A percentile compares a stretch with the other conserved stretches of the same genome.
Conservation (phyloP, 2,113 vertebrate genomes). For the Xiphophorus hellerii region DNA sequence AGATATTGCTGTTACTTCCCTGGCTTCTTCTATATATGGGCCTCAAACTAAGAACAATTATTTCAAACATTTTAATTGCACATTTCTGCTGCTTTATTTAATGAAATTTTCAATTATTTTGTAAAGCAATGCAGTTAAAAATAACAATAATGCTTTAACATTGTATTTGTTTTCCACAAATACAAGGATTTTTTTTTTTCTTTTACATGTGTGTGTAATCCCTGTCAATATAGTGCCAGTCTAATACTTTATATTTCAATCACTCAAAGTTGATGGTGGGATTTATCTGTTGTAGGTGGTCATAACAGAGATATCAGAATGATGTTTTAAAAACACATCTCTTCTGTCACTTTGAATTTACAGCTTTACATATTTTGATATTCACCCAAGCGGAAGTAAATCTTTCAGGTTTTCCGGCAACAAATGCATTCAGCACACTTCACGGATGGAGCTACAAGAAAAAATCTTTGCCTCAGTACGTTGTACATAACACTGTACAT, state of each 20-base stretch:
- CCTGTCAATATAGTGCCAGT: too few species aligned
- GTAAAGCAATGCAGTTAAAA: neutral
- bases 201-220: too few species aligned
- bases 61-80: neutral
- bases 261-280: too few species aligned
- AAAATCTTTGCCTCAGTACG: conserved; percentile 6
- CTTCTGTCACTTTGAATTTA: neutral
- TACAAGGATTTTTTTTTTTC: too few species aligned
- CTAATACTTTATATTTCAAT: too few species aligned
- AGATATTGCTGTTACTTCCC: neutral
- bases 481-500: conserved; percentile 37
- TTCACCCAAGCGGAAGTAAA: neutral
- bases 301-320: neutral
- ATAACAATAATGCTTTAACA: too few species aligned
- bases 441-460: neutral
- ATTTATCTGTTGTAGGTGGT: neutral
- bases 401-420: neutral
- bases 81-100: neutral
- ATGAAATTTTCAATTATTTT: neutral
- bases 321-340: neutral
- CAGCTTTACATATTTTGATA: neutral
- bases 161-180: too few species aligned
- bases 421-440: conserved; percentile 2
- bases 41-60: neutral
- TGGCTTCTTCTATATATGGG: neutral